A percentile compares a stretch with the other conserved stretches of the same genome.
Conservation (phyloP, 1,140 invertebrate genomes). For the Gerris buenoi region DNA sequence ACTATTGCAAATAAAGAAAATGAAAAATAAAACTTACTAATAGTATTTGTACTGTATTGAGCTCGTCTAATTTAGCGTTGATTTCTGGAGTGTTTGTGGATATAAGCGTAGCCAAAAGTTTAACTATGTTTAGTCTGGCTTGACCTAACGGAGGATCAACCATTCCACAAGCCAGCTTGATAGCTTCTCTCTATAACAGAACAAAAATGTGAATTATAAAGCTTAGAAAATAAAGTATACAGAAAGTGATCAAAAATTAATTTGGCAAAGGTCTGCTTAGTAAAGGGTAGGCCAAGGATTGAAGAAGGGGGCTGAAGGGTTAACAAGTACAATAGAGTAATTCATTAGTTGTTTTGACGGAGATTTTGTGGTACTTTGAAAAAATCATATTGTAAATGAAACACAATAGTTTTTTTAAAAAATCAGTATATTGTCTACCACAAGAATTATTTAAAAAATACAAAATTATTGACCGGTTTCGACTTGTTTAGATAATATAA, state of each 20-base stretch:
- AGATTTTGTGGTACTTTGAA: too few relatives aligned
- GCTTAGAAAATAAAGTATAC: background rate
- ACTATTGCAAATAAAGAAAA: background rate
- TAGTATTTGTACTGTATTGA: slow-evolving; percentile 44
- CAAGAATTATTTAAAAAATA: too few relatives aligned
- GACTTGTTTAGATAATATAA: too few relatives aligned
- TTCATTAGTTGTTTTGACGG: too few relatives aligned
- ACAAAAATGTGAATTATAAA: background rate
- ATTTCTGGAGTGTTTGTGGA: slow-evolving; percentile 46
- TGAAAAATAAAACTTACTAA: slow-evolving; percentile 36
- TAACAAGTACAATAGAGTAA: background rate
- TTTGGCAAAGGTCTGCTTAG: background rate
- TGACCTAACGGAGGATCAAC: slow-evolving; percentile 59
- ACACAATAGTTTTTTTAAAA: too few relatives aligned
- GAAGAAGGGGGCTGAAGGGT: too few relatives aligned
- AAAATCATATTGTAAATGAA: too few relatives aligned
- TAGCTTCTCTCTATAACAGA: slow-evolving; percentile 35
- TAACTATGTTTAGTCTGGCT: slow-evolving; percentile 55
- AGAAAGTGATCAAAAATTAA: background rate
- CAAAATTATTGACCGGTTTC: too few relatives aligned
- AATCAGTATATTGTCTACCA: too few relatives aligned
- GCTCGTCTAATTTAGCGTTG: slow-evolving; percentile 33
- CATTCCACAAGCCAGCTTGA: slow-evolving; percentile 45
- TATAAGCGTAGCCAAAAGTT: slow-evolving; percentile 52
- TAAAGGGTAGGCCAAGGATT: too few relatives aligned